Evolutionary conservation across 2,113 vertebrate species (phyloP).

Genomic region (Jaculus jaculus): DNA sequence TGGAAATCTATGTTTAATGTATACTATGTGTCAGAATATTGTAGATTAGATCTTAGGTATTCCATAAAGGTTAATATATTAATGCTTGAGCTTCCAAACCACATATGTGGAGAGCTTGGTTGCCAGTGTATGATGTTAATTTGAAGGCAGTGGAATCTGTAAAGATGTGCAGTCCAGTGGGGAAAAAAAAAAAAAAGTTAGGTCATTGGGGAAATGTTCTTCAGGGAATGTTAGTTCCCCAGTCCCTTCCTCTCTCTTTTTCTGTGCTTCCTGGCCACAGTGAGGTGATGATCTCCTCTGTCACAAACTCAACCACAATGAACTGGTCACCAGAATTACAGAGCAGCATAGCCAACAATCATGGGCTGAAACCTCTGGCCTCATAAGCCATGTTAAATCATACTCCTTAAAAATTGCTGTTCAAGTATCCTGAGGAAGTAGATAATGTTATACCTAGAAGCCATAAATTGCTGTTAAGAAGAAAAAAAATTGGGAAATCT

Average conservation of each 20-base stretch:
- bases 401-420: neutral
- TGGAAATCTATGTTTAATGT: neutral
- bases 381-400: neutral
- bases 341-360: neutral
- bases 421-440: no score
- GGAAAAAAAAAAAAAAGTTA: neutral
- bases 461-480: no score
- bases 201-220: accelerated
- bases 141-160: neutral
- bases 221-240: no score
- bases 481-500: no score
- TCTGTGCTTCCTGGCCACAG: neutral
- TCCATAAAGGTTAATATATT: neutral
- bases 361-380: neutral
- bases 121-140: neutral
- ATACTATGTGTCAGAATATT: neutral
- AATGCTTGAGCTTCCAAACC: neutral
- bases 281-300: neutral
- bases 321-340: neutral
- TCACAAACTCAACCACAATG: neutral
- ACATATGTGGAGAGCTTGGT: neutral
- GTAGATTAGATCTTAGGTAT: neutral
- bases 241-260: neutral
- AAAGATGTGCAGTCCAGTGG: neutral
- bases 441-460: no score